phyloP scores from a whole-genome alignment of 2,113 vertebrate species.

The Boleophthalmus pectinirostris region DNA sequence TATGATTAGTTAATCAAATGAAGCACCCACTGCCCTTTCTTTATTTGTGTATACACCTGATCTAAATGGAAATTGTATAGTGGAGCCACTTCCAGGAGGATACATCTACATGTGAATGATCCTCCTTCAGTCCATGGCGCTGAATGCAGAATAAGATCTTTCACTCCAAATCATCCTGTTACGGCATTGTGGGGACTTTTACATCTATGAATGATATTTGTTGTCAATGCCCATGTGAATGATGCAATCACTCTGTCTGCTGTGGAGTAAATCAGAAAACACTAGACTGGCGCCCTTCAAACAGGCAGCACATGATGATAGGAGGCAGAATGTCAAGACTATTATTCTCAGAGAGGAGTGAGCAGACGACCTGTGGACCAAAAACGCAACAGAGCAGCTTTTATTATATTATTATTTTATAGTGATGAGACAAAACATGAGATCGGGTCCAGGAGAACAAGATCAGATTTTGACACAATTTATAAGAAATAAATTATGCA shows the following conservation, averaged over 20 bases:
- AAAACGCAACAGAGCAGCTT: not conserved
- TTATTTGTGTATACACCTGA: slow-evolving; percentile 73
- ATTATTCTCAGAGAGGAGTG: slow-evolving; percentile 26
- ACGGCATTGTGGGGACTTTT: slow-evolving; percentile 62
- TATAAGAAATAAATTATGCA: too few relatives aligned
- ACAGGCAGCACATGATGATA: slow-evolving; percentile 34
- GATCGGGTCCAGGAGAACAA: too few relatives aligned
- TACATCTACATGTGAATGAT: slow-evolving; percentile 78
- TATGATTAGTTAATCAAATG: slow-evolving; percentile 83
- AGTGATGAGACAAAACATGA: too few relatives aligned
- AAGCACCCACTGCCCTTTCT: slow-evolving; percentile 71
- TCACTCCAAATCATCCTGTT: slow-evolving; percentile 68
- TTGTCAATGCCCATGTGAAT: slow-evolving; percentile 55
- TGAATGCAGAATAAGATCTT: slow-evolving; percentile 67
- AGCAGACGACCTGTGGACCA: not conserved
- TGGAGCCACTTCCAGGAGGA: slow-evolving; percentile 64
- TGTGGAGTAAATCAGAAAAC: slow-evolving; percentile 61
- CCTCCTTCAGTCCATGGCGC: slow-evolving; percentile 51
- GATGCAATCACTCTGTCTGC: slow-evolving; percentile 64
- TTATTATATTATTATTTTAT: not conserved
- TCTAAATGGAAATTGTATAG: slow-evolving; percentile 77
- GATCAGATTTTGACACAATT: too few relatives aligned
- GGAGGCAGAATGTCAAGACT: slow-evolving; percentile 58
- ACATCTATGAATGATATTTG: slow-evolving; percentile 62
- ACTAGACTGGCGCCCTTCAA: slow-evolving; percentile 45